A percentile compares a stretch with the other conserved stretches of the same genome.
Conservation (phyloP, 2,888 invertebrate genomes). For the Folsomia candida region DNA sequence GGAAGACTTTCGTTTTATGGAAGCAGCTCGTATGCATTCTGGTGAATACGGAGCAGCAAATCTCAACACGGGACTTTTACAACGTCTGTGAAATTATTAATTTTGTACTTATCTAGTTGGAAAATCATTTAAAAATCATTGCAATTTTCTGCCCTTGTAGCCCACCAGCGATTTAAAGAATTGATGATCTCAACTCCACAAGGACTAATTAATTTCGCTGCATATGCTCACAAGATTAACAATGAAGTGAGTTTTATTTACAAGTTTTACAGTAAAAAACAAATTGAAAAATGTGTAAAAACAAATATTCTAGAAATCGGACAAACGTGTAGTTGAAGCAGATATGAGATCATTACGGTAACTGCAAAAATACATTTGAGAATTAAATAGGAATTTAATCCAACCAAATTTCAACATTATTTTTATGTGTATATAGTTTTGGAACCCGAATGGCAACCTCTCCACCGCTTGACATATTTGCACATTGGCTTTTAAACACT, state of each 20-base stretch:
- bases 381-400: too few species aligned
- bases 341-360: conserved; percentile 40
- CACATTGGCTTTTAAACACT: conserved; percentile 45
- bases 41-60: conserved; percentile 42
- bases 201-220: conserved; percentile 42
- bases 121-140: not conserved
- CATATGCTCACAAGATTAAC: conserved; percentile 23
- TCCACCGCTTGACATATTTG: conserved; percentile 44
- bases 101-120: not conserved
- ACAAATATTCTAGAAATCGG: not conserved
- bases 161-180: conserved; percentile 12
- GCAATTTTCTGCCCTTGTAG: not conserved
- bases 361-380: too few species aligned
- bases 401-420: too few species aligned
- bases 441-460: conserved; percentile 36
- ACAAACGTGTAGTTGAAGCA: conserved; percentile 18
- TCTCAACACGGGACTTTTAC: conserved; percentile 32
- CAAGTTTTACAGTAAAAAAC: not conserved
- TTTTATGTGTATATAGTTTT: too few species aligned
- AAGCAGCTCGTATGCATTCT: conserved; percentile 42
- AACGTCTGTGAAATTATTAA: conserved; percentile 17
- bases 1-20: conserved; percentile 39
- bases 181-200: conserved; percentile 28
- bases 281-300: not conserved
- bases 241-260: not conserved